These are phyloP conservation scores for Eucriotettix oculatus DNA, from an alignment of 2,888 invertebrate species.

Conservation along the genomic window DNA sequence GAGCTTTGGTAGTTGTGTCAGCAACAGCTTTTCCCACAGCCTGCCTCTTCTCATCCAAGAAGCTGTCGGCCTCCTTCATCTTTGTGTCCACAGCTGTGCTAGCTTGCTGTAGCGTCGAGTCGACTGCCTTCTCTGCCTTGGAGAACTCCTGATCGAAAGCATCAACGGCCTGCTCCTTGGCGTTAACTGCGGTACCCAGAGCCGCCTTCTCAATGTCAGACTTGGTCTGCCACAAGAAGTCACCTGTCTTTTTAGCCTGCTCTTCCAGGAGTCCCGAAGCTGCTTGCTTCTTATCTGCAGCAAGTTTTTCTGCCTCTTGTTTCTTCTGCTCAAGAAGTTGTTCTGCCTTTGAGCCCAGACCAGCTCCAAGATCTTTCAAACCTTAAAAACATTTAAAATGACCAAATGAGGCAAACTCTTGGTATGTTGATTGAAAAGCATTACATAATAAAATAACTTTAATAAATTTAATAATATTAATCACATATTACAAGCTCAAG, in stretches of 20 bases:
- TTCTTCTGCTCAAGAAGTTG: slow-evolving; percentile 54
- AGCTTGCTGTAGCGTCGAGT: background rate
- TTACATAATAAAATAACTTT: no score
- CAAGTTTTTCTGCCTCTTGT: slow-evolving; percentile 48
- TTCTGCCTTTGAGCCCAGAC: slow-evolving; percentile 54
- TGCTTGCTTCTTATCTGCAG: slow-evolving; percentile 19
- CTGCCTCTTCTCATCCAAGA: no score
- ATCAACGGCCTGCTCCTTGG: slow-evolving; percentile 32
- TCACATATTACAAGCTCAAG: no score
- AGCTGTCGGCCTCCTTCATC: background rate
- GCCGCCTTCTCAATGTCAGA: slow-evolving; percentile 34
- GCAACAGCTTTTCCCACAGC: no score
- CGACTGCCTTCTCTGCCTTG: slow-evolving; percentile 22
- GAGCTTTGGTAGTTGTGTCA: no score
- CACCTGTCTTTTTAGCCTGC: slow-evolving; percentile 41
- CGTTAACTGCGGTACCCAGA: slow-evolving; percentile 26
- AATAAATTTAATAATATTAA: no score
- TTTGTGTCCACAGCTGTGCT: background rate
- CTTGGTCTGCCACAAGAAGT: slow-evolving; percentile 39
- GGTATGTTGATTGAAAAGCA: no score
- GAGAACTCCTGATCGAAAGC: slow-evolving; percentile 34
- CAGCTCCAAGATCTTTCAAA: slow-evolving; percentile 52
- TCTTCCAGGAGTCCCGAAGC: slow-evolving; percentile 15
- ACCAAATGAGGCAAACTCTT: background rate
- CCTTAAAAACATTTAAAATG: slow-evolving; percentile 26